Conservation (phyloP, 2,888 invertebrate species). For the Choristoneura rosaceana region DNA sequence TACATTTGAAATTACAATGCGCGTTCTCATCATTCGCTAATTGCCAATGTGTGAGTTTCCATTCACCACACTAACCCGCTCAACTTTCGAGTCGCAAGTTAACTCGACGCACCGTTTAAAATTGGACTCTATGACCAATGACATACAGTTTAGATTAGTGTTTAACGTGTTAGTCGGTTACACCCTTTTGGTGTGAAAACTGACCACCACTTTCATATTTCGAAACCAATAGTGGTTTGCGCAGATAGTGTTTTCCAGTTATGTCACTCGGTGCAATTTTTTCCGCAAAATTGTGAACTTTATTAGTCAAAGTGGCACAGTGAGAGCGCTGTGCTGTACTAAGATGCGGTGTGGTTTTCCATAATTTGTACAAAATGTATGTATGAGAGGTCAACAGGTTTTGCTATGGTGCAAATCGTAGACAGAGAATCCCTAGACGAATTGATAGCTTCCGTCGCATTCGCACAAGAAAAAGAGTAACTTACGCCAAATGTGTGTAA, state of each 20-base stretch:
- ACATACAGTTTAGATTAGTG: slow-evolving; percentile 1
- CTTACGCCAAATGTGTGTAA: no score
- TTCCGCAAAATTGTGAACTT: background rate
- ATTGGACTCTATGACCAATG: background rate
- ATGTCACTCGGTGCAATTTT: slow-evolving; percentile 18
- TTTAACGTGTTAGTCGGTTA: background rate
- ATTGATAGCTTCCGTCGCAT: no score
- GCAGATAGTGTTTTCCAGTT: slow-evolving; percentile 31
- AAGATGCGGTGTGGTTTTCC: slow-evolving; percentile 29
- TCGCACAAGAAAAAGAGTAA: no score
- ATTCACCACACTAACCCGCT: slow-evolving; percentile 55
- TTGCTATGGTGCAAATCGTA: background rate
- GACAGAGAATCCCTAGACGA: no score
- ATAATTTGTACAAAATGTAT: slow-evolving; percentile 20
- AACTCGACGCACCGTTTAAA: slow-evolving; percentile 2
- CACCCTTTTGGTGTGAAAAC: slow-evolving; percentile 18
- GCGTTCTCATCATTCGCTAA: slow-evolving; percentile 40
- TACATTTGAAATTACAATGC: slow-evolving; percentile 43
- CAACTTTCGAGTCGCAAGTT: slow-evolving; percentile 17
- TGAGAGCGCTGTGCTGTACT: slow-evolving; percentile 10
- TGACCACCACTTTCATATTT: slow-evolving; percentile 58
- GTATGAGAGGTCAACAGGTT: slow-evolving; percentile 24
- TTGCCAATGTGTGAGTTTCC: slow-evolving; percentile 59
- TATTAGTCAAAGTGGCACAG: slow-evolving; percentile 7
- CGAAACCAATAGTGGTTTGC: slow-evolving; percentile 50